Evolutionary conservation across 2,113 vertebrate species (phyloP).

Genomic region (Rallus limicola): DNA sequence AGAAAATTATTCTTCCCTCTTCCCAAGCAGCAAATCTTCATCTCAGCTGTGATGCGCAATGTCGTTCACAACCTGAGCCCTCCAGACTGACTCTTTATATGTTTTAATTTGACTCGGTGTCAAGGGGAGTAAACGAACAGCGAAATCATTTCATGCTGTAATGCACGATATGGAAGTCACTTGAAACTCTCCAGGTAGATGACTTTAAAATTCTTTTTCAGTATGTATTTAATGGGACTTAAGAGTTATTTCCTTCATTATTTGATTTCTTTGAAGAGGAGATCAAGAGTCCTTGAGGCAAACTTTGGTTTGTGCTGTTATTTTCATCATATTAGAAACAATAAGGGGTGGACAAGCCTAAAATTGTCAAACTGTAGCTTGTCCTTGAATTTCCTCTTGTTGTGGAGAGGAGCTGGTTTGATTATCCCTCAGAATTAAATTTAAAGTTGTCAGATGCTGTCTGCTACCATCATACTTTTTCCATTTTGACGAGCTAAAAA

Average conservation of each 20-base stretch:
- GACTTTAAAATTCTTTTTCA: background rate
- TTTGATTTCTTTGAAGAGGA: background rate
- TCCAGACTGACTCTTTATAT: background rate
- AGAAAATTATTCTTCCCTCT: background rate
- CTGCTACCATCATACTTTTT: background rate
- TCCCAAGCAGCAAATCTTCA: background rate
- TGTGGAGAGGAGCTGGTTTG: background rate
- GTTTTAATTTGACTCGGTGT: background rate
- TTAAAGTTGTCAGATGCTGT: background rate
- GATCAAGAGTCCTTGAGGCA: background rate
- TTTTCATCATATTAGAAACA: background rate
- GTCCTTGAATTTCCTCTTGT: background rate
- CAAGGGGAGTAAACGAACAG: background rate
- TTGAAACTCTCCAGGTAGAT: background rate
- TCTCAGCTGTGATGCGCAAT: background rate
- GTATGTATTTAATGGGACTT: background rate
- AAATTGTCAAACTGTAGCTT: background rate
- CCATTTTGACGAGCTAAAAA: background rate
- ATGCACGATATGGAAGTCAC: background rate
- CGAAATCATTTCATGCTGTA: background rate
- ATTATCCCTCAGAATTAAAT: background rate
- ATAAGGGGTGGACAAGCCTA: background rate
- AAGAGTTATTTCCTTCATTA: background rate
- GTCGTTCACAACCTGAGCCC: accelerated
- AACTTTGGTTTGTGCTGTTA: background rate